Conservation (phyloP, 2,797 vertebrate genomes). For the Pipistrellus kuhlii region DNA sequence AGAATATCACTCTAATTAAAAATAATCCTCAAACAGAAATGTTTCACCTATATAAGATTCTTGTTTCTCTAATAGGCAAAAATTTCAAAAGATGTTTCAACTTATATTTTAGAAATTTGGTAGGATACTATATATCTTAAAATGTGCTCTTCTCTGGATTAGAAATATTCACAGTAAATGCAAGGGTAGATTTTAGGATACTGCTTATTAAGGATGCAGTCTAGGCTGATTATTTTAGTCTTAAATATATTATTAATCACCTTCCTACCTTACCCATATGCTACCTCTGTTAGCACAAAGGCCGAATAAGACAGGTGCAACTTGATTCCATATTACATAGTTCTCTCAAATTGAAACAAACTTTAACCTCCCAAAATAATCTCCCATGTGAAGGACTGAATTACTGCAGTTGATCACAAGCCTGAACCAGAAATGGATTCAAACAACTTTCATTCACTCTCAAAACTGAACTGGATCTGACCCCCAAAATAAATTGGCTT, state of each 20-base stretch:
- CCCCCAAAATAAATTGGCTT: slow-evolving; percentile 50
- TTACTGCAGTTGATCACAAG: neutral
- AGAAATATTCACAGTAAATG: slow-evolving; percentile 60
- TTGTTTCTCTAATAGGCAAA: slow-evolving; percentile 32
- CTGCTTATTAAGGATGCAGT: slow-evolving; percentile 26
- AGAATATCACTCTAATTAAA: slow-evolving; percentile 30
- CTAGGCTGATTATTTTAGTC: slow-evolving; percentile 42
- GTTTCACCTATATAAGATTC: neutral
- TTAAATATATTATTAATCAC: slow-evolving; percentile 28
- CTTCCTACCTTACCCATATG: neutral
- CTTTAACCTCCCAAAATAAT: slow-evolving; percentile 12
- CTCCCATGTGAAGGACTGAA: slow-evolving; percentile 17
- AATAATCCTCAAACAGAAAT: slow-evolving; percentile 43
- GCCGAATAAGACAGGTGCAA: slow-evolving; percentile 12
- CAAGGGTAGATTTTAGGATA: slow-evolving; percentile 21
- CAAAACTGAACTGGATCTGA: slow-evolving; percentile 60
- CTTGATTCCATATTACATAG: neutral
- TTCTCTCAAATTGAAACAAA: slow-evolving; percentile 45
- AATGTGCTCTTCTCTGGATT: neutral
- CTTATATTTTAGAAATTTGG: neutral
- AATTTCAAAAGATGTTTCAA: slow-evolving; percentile 50
- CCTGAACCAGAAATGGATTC: slow-evolving; percentile 58
- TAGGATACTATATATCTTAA: slow-evolving; percentile 29
- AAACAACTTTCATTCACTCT: slow-evolving; percentile 67
- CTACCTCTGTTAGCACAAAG: slow-evolving; percentile 49